A percentile compares a stretch with the other conserved stretches of the same genome.
Evolutionary conservation across 2,113 vertebrate genomes (phyloP).

Genomic region (Cyanistes caeruleus): DNA sequence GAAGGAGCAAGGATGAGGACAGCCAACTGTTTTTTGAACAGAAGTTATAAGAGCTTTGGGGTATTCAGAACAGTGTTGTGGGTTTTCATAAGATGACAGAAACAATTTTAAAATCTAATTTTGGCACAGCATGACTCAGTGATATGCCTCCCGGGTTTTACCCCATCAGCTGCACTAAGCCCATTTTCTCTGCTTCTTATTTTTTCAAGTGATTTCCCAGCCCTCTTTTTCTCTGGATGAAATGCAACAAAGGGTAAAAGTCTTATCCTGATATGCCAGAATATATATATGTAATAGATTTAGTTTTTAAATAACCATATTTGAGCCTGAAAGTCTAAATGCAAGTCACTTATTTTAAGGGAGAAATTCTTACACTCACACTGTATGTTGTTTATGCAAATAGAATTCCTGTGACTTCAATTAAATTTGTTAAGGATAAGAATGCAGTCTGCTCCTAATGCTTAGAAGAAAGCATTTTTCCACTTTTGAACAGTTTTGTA

Average conservation of each 20-base stretch:
- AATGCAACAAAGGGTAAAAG: not conserved
- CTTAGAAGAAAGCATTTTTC: not conserved
- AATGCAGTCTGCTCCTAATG: not conserved
- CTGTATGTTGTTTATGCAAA: not conserved
- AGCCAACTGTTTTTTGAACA: not conserved
- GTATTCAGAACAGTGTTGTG: not conserved
- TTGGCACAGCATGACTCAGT: conserved; percentile 25
- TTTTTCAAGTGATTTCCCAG: conserved; percentile 2
- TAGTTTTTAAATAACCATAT: not conserved
- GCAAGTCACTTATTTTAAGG: not conserved
- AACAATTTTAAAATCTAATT: conserved; percentile 46
- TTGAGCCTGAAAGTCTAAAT: not conserved
- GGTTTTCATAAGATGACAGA: conserved; percentile 21
- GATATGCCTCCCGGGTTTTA: not conserved
- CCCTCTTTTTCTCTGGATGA: not conserved
- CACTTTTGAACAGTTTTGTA: not conserved
- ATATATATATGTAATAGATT: not conserved
- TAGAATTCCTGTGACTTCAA: not conserved
- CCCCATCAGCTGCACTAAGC: conserved; percentile 4
- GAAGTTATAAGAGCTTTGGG: not conserved
- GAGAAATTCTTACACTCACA: not conserved
- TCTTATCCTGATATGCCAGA: conserved; percentile 14
- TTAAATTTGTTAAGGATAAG: not conserved
- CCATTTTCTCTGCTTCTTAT: conserved; percentile 44
- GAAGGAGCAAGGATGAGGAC: not conserved